phyloP scores from a whole-genome alignment of 2,113 vertebrate genomes.

The Psophia crepitans region DNA sequence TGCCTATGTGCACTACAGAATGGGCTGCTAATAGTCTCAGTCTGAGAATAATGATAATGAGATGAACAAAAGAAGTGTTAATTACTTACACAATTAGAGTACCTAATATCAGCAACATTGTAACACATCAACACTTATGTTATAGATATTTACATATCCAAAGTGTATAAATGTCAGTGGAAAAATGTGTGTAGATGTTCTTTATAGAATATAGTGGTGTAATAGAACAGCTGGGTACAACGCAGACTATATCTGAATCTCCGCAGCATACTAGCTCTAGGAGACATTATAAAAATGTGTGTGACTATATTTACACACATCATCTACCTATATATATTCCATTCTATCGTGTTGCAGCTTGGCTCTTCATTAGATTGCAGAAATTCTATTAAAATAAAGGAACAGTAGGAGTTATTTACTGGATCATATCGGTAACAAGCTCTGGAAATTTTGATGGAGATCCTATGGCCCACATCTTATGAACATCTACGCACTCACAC shows the following conservation, averaged over 20 bases:
- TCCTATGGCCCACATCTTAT: accelerated
- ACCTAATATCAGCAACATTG: neutral
- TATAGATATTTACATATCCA: conserved; percentile 28
- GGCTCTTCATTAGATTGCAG: neutral
- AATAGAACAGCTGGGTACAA: neutral
- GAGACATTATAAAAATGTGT: neutral
- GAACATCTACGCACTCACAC: too few species aligned
- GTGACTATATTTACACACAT: neutral
- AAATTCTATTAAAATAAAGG: neutral
- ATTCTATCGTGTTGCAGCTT: accelerated
- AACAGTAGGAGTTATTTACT: neutral
- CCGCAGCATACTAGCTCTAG: neutral
- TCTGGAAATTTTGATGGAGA: neutral
- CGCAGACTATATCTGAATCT: neutral
- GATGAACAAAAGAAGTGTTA: conserved; percentile 63
- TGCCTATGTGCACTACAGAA: neutral
- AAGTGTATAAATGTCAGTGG: neutral
- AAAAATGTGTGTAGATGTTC: neutral
- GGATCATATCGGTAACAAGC: neutral
- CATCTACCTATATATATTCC: neutral
- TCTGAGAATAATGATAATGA: conserved; percentile 60
- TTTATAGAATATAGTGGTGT: neutral
- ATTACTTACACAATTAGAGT: conserved; percentile 65
- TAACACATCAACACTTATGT: neutral
- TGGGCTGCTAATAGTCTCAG: conserved; percentile 49